phyloP scores from a whole-genome alignment of 2,888 invertebrate genomes.

The Pyrrhia umbra region DNA sequence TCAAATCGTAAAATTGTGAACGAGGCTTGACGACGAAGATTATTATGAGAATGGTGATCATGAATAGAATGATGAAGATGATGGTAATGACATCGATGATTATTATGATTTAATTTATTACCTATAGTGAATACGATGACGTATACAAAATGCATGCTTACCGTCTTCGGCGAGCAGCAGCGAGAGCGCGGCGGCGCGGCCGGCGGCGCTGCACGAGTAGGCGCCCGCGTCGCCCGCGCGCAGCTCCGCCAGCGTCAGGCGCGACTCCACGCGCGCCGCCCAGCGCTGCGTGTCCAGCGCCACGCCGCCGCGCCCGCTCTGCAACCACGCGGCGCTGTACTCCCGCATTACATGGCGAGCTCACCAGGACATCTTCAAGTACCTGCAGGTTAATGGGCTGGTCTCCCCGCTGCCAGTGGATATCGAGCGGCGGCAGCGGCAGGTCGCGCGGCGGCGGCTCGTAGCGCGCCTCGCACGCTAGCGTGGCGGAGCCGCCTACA shows the following conservation, averaged over 20 bases:
- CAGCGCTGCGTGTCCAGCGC: slow-evolving; percentile 92
- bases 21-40: too few species aligned
- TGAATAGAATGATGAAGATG: too few species aligned
- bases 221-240: slow-evolving; percentile 85
- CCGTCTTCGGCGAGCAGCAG: slow-evolving; percentile 50
- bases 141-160: slow-evolving; percentile 8
- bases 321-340: neutral
- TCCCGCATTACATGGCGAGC: neutral
- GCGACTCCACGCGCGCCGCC: slow-evolving; percentile 91
- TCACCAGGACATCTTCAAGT: neutral
- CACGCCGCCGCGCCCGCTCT: slow-evolving; percentile 85
- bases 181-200: slow-evolving; percentile 46
- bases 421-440: slow-evolving; percentile 73
- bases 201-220: slow-evolving; percentile 70
- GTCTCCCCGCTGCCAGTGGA: slow-evolving; percentile 74
- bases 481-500: slow-evolving; percentile 71
- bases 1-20: too few species aligned
- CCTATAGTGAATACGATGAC: too few species aligned
- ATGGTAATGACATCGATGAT: too few species aligned
- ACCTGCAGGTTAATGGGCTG: slow-evolving; percentile 70
- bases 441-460: slow-evolving; percentile 67
- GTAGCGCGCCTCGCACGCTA: slow-evolving; percentile 80
- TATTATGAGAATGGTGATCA: too few species aligned
- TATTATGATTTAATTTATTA: too few species aligned
- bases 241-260: slow-evolving; percentile 88